These are phyloP conservation scores for Saccopteryx bilineata DNA, from an alignment of 2,113 vertebrate species.

Conservation along the genomic window DNA sequence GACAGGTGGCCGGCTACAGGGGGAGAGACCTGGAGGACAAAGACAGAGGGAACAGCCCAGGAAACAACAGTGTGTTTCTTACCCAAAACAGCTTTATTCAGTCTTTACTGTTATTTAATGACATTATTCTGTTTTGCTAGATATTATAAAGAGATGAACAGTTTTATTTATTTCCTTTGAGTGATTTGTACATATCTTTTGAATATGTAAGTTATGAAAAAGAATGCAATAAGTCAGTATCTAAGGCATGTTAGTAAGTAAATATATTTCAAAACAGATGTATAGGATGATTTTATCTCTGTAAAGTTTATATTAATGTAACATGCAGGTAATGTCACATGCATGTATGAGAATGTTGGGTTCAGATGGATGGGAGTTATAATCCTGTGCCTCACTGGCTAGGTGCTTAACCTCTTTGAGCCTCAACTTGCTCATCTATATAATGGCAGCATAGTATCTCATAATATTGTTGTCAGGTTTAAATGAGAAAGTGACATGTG, in stretches of 20 bases:
- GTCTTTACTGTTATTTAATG: neutral
- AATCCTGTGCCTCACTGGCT: neutral
- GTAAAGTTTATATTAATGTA: neutral
- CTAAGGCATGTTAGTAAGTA: neutral
- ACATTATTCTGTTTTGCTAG: neutral
- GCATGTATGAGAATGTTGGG: neutral
- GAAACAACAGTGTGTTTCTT: neutral
- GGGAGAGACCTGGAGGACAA: neutral
- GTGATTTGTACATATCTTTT: neutral
- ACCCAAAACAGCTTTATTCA: neutral
- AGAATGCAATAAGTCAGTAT: neutral
- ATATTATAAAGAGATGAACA: neutral
- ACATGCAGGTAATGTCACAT: neutral
- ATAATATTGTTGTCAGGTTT: neutral
- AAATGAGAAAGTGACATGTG: neutral
- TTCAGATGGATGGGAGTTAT: neutral
- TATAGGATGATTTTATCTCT: neutral
- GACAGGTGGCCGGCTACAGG: neutral
- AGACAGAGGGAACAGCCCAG: neutral
- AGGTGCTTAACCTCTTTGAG: neutral
- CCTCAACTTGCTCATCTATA: neutral
- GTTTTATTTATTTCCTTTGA: neutral
- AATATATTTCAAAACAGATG: slow-evolving; percentile 2
- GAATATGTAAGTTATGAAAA: neutral
- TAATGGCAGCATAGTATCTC: neutral